A percentile compares a stretch with the other conserved stretches of the same genome.
These are phyloP conservation scores for Zosterops pallidus DNA, from an alignment of 2,113 vertebrate genomes.

Conservation along the genomic window DNA sequence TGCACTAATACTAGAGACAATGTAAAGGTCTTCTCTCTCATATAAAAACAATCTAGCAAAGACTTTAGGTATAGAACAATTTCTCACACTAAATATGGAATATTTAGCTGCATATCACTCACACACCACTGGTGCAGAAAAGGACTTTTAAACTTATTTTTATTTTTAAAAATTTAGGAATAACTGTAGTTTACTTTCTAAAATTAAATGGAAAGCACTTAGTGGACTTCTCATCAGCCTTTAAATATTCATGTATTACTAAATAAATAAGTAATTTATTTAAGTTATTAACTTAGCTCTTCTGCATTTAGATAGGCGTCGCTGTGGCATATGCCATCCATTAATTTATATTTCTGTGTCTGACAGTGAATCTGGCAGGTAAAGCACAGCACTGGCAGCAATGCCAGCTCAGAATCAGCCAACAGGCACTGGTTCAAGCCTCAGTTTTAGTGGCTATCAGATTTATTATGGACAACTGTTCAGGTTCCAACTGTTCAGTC, in stretches of 20 bases:
- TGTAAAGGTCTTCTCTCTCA: neutral
- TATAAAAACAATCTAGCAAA: neutral
- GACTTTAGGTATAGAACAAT: neutral
- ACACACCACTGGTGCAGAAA: neutral
- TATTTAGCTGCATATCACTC: neutral
- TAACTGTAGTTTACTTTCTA: neutral
- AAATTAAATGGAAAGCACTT: neutral
- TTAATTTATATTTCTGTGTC: neutral
- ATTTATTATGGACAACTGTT: neutral
- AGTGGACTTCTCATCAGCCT: neutral
- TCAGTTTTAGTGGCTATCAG: neutral
- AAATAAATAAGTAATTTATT: neutral
- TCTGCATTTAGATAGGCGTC: neutral
- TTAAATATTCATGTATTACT: neutral
- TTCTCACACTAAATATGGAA: neutral
- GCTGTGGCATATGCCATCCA: neutral
- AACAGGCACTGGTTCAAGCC: neutral
- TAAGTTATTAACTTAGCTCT: neutral
- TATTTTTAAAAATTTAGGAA: neutral
- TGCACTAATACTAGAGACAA: neutral
- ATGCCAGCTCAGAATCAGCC: neutral
- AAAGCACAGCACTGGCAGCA: neutral
- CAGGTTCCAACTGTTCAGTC: neutral
- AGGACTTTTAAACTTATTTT: neutral
- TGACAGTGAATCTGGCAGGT: neutral